Evolutionary conservation across 1,140 invertebrate species (phyloP), one percentile per base, ranked within the genome.

Genomic region (Papilio machaon): DNA sequence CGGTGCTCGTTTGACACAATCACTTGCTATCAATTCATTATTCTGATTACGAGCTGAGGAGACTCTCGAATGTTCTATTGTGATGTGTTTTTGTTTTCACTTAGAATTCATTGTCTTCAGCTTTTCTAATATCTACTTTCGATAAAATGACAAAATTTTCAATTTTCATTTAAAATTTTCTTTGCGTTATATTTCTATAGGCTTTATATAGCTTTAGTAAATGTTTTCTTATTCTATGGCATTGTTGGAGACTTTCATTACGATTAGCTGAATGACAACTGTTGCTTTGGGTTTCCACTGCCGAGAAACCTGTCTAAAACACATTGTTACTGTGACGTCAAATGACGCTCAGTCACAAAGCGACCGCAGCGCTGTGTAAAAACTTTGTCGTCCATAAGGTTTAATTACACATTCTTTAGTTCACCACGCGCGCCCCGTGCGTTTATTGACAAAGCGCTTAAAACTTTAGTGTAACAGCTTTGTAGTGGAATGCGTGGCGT

Each of bases 401-500:
- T 70, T 70, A 70, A 70, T 70, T 70, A 70, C 64, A 70, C 64
- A 70, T 70, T 70, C 23, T 70, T 70, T 70, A 5, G 23, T 38
- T 30, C 35, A 38, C 30, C 60, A 9, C 64, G 4, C 23, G 8
- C 23, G 2, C 60, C 10, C 23, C 60, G 30, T 35, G 64, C 64
- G 30, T 70, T 70, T 38, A 17, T 70, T 70, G 35, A 35, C 64
- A 70, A 70, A 70, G 30, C 64, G 64, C 30, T 70, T 70, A 38
- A 38, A 35, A 70, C 64, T 30, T 19, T 30, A 64, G 19, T 30
- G 54, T 58, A 52, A 43, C 49, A 52, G 49, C 49, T 52, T 52
- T 52, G 49, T 6, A 52, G 49, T 17, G 54, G 54, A 58, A 58
- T 58, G 54, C 54, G 8, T 2, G 54, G 54, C 17, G 19, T 58